Base-by-base conservation (phyloP, 2,888 invertebrate genomes). In the Buathra laborator region DNA sequence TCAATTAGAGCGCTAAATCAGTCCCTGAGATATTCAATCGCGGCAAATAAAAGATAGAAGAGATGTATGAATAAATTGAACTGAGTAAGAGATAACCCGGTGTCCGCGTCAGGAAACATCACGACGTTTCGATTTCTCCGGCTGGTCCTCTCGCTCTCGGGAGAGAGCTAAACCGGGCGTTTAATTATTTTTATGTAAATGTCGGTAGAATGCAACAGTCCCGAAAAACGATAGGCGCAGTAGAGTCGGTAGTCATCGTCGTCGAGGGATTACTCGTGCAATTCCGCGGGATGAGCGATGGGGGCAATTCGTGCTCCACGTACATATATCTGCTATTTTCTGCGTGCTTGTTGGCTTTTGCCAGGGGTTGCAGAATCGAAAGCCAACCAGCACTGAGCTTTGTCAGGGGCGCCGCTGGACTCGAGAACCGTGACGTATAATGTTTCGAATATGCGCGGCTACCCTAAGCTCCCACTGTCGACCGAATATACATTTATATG, bases 101-200 rank as follows among this genome's bases (percentile, higher is more conserved):
- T 48, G 37, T 37, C 37, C 37, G n/a, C 10, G n/a, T 48, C 48
- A 37, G 37, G 48, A 12, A 48, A 48, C 48, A 48, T 48, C 48
- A 2, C n/a, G 48, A 48, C 48, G 48, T 62, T 16, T 16, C 16
- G 16, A 53, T 16, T 53, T 32, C 32, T 32, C 14, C 29, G n/a
- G 4, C 3, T 12, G 14, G 2, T 48, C 6, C 14, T 29, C 59
- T 62, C 32, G 48, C 59, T 32, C 59, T n/a, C 43, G 9, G 51
- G 56, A 56, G 56, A 24, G 32, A 46, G 44, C 68, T 32, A 32
- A 46, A 44, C 29, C 37, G 59, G 32, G 86, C 88, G 89, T 89
- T 91, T 91, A 91, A 91, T 91, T 91, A 91, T 91, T 91, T 91
- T 91, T 92, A 91, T 90, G 91, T 89, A 90, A 90, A 90, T 91